These are phyloP conservation scores for Siniperca undulata DNA, from an alignment of 2,797 vertebrate genomes.

Conservation along the genomic window DNA sequence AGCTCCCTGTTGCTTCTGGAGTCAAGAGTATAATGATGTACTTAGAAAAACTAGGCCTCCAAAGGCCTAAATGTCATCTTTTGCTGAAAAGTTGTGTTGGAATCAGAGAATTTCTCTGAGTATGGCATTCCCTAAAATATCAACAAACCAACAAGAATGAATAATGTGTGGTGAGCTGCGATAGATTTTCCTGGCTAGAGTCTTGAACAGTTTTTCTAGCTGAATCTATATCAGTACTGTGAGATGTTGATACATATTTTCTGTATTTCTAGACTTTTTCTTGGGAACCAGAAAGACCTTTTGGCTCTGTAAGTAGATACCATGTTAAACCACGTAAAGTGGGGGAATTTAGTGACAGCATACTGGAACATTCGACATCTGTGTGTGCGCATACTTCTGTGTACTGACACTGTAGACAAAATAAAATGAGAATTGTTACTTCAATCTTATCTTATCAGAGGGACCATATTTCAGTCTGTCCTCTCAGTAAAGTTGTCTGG, in stretches of 20 bases:
- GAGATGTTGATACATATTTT: constrained; percentile 37
- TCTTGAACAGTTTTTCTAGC: constrained; percentile 12
- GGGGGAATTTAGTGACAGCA: background rate
- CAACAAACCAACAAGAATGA: constrained; percentile 43
- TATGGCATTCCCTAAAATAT: background rate
- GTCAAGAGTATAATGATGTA: background rate
- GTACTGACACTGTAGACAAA: constrained; percentile 21
- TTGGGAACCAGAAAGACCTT: constrained; percentile 51
- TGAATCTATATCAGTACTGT: constrained; percentile 17
- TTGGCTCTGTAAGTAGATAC: constrained; percentile 37
- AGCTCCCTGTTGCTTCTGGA: background rate
- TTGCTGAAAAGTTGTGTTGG: background rate
- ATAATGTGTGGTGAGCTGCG: constrained; percentile 31
- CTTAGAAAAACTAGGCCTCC: background rate
- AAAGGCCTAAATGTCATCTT: constrained; percentile 10
- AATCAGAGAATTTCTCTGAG: background rate
- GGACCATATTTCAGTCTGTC: constrained; percentile 45
- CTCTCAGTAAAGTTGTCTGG: constrained; percentile 45
- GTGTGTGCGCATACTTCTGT: constrained; percentile 8
- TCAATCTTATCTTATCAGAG: constrained; percentile 42
- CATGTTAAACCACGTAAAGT: constrained; percentile 19
- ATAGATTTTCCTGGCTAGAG: constrained; percentile 52
- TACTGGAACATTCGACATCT: constrained; percentile 9
- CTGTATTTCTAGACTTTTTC: constrained; percentile 43
- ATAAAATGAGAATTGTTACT: constrained; percentile 11